A percentile compares a stretch with the other conserved stretches of the same genome.
Evolutionary conservation across 2,888 invertebrate species (phyloP).

Genomic region (Ceriagrion tenellum): DNA sequence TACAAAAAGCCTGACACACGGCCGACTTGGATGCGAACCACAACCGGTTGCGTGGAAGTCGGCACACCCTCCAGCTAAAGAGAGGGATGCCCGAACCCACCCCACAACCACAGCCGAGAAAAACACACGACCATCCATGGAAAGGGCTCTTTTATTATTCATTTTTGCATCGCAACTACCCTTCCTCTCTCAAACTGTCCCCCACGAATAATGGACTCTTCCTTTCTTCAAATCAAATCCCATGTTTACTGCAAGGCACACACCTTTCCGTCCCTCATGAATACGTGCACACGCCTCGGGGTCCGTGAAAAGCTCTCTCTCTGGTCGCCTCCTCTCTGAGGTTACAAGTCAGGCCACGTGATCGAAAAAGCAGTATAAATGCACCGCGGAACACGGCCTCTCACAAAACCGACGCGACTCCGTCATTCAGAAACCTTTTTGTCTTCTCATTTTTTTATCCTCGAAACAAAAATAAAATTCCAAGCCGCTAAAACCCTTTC

Average conservation of each 20-base stretch:
- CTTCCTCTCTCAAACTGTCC: neutral
- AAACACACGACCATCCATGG: neutral
- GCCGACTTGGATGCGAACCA: slow-evolving; percentile 49
- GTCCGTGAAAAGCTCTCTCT: neutral
- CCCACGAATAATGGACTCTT: neutral
- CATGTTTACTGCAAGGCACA: neutral
- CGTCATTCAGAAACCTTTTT: neutral
- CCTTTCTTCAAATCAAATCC: neutral
- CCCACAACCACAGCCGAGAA: neutral
- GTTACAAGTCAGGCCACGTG: neutral
- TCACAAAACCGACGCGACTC: no score
- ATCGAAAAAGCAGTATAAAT: slow-evolving; percentile 21
- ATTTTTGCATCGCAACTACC: neutral
- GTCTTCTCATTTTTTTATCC: neutral
- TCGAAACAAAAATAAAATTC: neutral
- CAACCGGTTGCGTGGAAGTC: neutral
- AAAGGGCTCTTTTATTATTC: neutral
- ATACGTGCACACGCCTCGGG: slow-evolving; percentile 28
- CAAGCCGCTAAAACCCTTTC: neutral
- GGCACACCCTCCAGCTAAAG: neutral
- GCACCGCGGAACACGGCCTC: neutral
- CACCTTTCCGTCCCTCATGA: neutral
- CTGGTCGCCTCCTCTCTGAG: neutral
- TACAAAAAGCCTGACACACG: neutral
- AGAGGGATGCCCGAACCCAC: neutral